Base-by-base conservation (phyloP, 2,797 vertebrate genomes). In the Streptopelia turtur region DNA sequence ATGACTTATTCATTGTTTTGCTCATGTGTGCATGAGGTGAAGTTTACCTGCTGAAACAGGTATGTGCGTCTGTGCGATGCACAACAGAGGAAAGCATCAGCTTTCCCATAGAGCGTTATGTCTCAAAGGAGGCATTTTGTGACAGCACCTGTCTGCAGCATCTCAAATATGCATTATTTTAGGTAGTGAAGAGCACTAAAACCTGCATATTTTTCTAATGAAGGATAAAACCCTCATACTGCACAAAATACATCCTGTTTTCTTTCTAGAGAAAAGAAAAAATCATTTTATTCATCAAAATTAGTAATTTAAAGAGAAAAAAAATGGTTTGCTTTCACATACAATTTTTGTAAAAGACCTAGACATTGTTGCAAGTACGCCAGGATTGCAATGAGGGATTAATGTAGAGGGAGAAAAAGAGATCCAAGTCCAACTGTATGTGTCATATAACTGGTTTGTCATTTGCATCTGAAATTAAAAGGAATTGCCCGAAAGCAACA, bases 1-100 rank as follows among this genome's bases (percentile, higher is more conserved):
- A 90, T 97, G 80, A 95, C 35, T 97, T 96, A 97, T 96, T 97
- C 74, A 97, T 96, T 65, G 91, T 18, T 91, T 91, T 89, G 72
- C 79, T 97, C 90, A 76, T 72, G 78, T 93, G 91, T 77, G 56
- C 88, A 28, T 10, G 87, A 87, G 86, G 49, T 80, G 68, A 87
- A 95, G 93, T 93, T 56, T 70, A 69, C 89, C 94, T 93, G 69
- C 55, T 79, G 89, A 31, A 81, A 60, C 39, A 52, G 81, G 80
- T 16, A 61, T 25, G 47, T 63, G 55, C 75, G 61, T 13, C 78
- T 45, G 47, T 41, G 13, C 21, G 88, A 89, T 84, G 88, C 70
- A 43, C 39, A 5, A 16, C 0, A 16, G 25, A 33, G 64, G 74
- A 64, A 81, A 91, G 59, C 60, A 76, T 66, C 69, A 57, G 64